Base-by-base conservation (phyloP, 2,113 vertebrate genomes). In the Hoplias malabaricus region DNA sequence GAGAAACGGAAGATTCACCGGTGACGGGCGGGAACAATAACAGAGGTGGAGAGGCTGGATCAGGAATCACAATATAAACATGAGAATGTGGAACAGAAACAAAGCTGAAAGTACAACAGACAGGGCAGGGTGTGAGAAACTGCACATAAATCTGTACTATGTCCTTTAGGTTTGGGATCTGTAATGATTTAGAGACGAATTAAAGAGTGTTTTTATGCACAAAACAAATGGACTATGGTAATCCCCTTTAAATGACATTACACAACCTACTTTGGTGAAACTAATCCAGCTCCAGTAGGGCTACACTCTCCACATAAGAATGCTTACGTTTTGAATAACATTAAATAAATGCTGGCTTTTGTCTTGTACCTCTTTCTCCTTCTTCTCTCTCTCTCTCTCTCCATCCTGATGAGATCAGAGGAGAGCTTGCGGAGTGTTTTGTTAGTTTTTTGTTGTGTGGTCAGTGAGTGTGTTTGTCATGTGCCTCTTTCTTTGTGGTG, bases 351-450 rank as follows among this genome's bases (percentile, higher is more conserved):
- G 5, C 9, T 21, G 31, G 16, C 59, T n/a, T 2, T 9, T n/a
- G 16, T 63, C 38, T 54, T 27, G 33, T 62, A 69, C 75, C 33
- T 69, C 56, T 46, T 12, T 46, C 62, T 76, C 73, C 67, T 62
- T 56, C 33, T 21, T 36, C 57, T 57, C 14, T 36, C 40, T 31
- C 1, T 23, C 23, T 16, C 42, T 25, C 56, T 62, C 9, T 53
- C 5, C 16, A 33, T 76, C 3, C 63, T 42, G n/a, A n/a, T n/a
- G n/a, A n/a, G n/a, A n/a, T n/a, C 10, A 50, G 29, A 29, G 27
- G 19, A 53, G 69, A 11, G 31, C 56, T 36, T 40, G 61, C 50
- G 56, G 27, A 43, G 38, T 6, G 29, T 74, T 62, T 65, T 57
- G 5, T 23, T 19, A 13, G 38, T 59, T 68, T 69, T 57, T 11